Conservation (phyloP, 2,113 vertebrate species). For the Scomber colias region DNA sequence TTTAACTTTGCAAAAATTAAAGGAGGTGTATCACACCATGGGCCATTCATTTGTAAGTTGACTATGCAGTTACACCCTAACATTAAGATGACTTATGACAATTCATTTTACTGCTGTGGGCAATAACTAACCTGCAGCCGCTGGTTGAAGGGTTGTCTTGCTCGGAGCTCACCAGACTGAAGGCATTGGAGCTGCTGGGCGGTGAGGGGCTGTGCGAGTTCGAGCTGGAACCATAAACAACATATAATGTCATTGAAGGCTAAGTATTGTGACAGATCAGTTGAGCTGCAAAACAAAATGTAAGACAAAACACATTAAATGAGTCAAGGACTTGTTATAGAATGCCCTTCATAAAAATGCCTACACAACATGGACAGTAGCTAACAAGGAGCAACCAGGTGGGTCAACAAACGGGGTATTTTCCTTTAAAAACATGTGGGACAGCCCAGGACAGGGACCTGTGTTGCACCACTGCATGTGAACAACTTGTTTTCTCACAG, state of each 20-base stretch:
- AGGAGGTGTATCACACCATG: too few species aligned
- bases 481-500: background rate
- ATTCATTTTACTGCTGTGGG: background rate
- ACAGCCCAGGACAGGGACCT: background rate
- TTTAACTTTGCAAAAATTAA: background rate
- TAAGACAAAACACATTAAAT: constrained; percentile 20
- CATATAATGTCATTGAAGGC: constrained; percentile 16
- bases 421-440: background rate
- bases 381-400: too few species aligned
- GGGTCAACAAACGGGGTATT: background rate
- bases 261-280: background rate
- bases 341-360: background rate
- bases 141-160: constrained; percentile 91
- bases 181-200: constrained; percentile 88
- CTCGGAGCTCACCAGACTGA: constrained; percentile 90
- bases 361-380: background rate
- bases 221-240: constrained; percentile 75
- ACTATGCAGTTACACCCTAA: background rate
- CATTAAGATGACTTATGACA: too few species aligned
- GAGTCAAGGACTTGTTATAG: constrained; percentile 17
- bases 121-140: constrained; percentile 89
- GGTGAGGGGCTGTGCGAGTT: constrained; percentile 87
- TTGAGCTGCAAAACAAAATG: background rate
- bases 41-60: too few species aligned
- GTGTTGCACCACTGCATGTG: background rate